Evolutionary conservation across 1,140 invertebrate species (phyloP).

Genomic region (Halyomorpha halys): DNA sequence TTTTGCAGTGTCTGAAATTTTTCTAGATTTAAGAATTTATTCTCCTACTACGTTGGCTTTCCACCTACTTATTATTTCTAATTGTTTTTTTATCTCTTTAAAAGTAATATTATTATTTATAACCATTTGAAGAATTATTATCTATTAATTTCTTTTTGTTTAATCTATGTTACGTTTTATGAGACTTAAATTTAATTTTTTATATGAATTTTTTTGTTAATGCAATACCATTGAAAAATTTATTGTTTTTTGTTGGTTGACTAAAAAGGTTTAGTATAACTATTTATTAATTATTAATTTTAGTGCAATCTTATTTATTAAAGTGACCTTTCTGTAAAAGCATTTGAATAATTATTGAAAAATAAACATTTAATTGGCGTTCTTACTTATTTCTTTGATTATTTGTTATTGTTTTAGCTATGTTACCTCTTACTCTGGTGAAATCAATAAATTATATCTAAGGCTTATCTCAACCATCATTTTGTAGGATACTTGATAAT

Average conservation of each 20-base stretch:
- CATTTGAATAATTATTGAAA: slow-evolving; percentile 18
- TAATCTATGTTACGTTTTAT: not conserved
- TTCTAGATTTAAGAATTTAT: slow-evolving; percentile 13
- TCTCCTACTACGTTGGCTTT: slow-evolving; percentile 6
- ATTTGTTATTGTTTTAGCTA: too few relatives aligned
- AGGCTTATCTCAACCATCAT: too few relatives aligned
- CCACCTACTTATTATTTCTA: slow-evolving; percentile 10
- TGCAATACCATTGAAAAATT: slow-evolving; percentile 5
- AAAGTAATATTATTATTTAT: too few relatives aligned
- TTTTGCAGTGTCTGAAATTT: slow-evolving; percentile 17
- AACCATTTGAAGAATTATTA: slow-evolving; percentile 4
- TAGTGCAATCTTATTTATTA: slow-evolving; percentile 21
- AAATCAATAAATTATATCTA: too few relatives aligned
- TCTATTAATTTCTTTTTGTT: slow-evolving; percentile 1
- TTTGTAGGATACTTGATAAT: too few relatives aligned
- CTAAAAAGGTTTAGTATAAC: slow-evolving; percentile 2
- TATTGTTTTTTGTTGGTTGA: not conserved
- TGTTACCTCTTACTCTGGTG: too few relatives aligned
- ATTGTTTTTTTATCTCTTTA: too few relatives aligned
- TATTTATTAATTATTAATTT: slow-evolving; percentile 17
- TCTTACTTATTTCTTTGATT: not conserved
- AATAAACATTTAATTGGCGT: slow-evolving; percentile 14
- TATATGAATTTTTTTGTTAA: slow-evolving; percentile 4
- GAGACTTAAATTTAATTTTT: too few relatives aligned
- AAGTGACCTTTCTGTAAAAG: slow-evolving; percentile 21